These are phyloP conservation scores for Drosophila burlai DNA, from an alignment of 1,140 invertebrate species.

Conservation along the genomic window DNA sequence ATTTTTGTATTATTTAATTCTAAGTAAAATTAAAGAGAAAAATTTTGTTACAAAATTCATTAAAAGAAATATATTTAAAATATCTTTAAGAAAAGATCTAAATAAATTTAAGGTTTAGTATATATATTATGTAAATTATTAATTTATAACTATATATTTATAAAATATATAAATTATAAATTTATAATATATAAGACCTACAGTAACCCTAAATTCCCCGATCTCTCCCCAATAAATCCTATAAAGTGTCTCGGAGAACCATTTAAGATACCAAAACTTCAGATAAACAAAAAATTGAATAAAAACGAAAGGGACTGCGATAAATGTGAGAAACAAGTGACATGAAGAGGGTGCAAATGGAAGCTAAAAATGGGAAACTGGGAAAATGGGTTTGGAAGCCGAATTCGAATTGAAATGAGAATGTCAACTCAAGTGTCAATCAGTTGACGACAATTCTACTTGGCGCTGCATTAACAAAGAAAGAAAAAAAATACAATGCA, in stretches of 20 bases:
- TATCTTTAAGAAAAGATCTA: too few species aligned
- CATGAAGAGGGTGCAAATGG: not conserved
- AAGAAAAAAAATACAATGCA: not conserved
- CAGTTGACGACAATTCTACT: constrained; percentile 54
- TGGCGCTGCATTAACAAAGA: constrained; percentile 60
- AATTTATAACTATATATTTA: too few species aligned
- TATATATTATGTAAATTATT: too few species aligned
- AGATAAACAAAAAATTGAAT: not conserved
- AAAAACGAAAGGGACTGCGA: not conserved
- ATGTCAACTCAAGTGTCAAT: constrained; percentile 77
- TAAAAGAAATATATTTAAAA: not conserved
- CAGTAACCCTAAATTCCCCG: not conserved
- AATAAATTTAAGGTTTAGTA: too few species aligned
- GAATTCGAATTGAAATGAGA: constrained; percentile 44
- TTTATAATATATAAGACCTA: not conserved
- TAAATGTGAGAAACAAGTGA: constrained; percentile 20
- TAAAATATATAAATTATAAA: too few species aligned
- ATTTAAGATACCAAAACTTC: constrained; percentile 21
- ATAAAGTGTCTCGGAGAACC: not conserved
- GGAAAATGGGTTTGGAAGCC: not conserved
- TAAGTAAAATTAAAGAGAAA: not conserved
- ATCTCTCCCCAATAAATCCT: not conserved
- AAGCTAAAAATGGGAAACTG: constrained; percentile 7
- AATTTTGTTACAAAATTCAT: too few species aligned
- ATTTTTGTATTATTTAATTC: not conserved